Evolutionary conservation across 2,888 invertebrate species (phyloP).

Genomic region (Pteria penguin): DNA sequence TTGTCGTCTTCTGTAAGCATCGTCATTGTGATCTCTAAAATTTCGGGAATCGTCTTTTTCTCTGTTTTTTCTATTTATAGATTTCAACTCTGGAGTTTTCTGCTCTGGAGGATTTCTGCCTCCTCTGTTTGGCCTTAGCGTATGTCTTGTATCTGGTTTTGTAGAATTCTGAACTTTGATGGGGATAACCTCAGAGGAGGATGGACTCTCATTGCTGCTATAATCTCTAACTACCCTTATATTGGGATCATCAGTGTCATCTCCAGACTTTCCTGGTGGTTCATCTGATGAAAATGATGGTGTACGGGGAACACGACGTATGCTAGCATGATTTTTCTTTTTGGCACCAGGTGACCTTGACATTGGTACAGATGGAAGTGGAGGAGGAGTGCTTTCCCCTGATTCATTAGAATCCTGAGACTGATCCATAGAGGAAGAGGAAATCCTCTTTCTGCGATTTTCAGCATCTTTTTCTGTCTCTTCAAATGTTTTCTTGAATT

Average conservation of each 20-base stretch:
- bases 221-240: conserved; percentile 35
- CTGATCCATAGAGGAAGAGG: conserved; percentile 52
- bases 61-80: conserved; percentile 27
- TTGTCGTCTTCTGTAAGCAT: conserved; percentile 36
- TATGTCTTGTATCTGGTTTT: conserved; percentile 48
- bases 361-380: conserved; percentile 59
- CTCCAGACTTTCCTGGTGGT: conserved; percentile 10
- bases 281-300: conserved; percentile 62
- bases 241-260: conserved; percentile 40
- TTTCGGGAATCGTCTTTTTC: conserved; percentile 26
- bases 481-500: conserved; percentile 62
- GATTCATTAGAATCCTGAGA: conserved; percentile 48
- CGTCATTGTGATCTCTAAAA: no score
- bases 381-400: conserved; percentile 28
- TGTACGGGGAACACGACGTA: conserved; percentile 59
- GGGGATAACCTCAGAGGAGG: conserved; percentile 50
- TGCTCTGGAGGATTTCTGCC: conserved; percentile 25
- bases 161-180: conserved; percentile 27
- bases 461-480: conserved; percentile 68
- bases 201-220: conserved; percentile 45
- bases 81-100: conserved; percentile 6
- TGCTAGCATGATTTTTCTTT: conserved; percentile 60
- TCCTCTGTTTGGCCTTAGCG: conserved; percentile 44
- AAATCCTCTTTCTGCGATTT: conserved; percentile 61
- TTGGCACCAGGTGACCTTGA: conserved; percentile 47